Conservation (phyloP, 2,113 vertebrate species). For the Mus musculus region GRCm39 chr15:93174001-93174500, state of each 20-base stretch:
- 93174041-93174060: not conserved
- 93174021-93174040: not conserved
- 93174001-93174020: not conserved
- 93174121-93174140: not conserved
- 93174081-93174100: not conserved
- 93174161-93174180: not conserved
- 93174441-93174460: constrained; percentile 4
- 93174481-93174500: constrained; percentile 8
- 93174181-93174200: not conserved
- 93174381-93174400: not conserved
- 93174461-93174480: not conserved
- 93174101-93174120: not conserved
- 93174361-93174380: not conserved
- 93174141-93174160: not conserved
- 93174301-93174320: not conserved
- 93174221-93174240: not conserved
- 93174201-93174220: not conserved
- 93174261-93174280: not conserved
- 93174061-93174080: not conserved
- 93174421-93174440: not conserved
- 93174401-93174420: constrained; percentile 39
- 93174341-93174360: not conserved
- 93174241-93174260: not conserved
- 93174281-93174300: not conserved
- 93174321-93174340: not conserved